Base-by-base conservation (phyloP, 64 coral and sea anemone species). In the Pocillopora verrucosa region DNA sequence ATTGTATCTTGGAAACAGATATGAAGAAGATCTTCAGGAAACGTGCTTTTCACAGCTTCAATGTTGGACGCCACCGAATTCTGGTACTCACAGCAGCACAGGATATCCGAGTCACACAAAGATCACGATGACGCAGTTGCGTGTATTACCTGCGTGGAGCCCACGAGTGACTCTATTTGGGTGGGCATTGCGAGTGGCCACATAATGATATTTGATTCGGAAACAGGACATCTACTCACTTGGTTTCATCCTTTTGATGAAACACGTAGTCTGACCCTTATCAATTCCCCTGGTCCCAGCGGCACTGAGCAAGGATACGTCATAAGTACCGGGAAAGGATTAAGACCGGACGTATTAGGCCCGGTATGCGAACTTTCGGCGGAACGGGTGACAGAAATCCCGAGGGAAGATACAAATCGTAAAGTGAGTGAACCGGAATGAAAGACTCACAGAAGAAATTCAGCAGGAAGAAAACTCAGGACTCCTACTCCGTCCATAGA, bases 241-340 rank as follows among this genome's bases (percentile, higher is more conserved):
- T 98, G 93, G 93, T 93, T 98, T 79, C 82, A 95, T 79, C 84
- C 91, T 25, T 98, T 91, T 75, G 76, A 91, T 86, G 96, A 98
- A 83, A 94, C 92, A 5, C 93, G 96, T 17, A 98, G 87, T 11
- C 78, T 98, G 10, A 88, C 96, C 10, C 37, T 92, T 34, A 83
- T 91, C 38, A 30, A 84, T 76, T 93, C 88, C 20, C 93, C 90
- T 41, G 96, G 93, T 45, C 93, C 93, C 24, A 93, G 91, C 57
- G 80, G 80, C 57, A 93, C 90, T 1, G 96, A 98, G 75, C 93
- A 95, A 58, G 88, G 81, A 35, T 98, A 90, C 57, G 93, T 98
- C 10, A 90, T 98, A 74, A 95, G 91, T 57, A 95, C 96, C 17
- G 96, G 96, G 56, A 92, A 94, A 75, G 90, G 83, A 10, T 15